Evolutionary conservation across 2,888 invertebrate genomes (phyloP).

Genomic region (Trissonchulus sp.): DNA sequence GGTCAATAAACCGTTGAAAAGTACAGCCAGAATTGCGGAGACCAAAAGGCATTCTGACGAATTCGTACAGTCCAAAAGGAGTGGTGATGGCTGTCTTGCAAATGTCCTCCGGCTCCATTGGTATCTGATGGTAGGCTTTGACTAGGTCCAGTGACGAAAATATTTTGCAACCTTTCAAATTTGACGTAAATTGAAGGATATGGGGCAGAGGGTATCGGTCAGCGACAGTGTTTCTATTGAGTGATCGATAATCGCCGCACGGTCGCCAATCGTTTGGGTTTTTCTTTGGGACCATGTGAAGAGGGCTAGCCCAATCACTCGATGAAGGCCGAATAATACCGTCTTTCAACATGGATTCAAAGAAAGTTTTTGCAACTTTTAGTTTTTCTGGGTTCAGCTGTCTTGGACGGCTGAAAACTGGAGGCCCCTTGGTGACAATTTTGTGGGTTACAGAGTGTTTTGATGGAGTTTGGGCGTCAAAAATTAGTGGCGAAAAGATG

Average conservation of each 20-base stretch:
- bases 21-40: background rate
- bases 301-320: slow-evolving; percentile 14
- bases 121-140: slow-evolving; percentile 22
- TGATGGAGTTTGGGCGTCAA: too few relatives aligned
- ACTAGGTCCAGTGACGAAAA: too few relatives aligned
- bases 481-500: too few relatives aligned
- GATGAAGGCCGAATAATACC: slow-evolving; percentile 23
- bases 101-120: slow-evolving; percentile 23
- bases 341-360: slow-evolving; percentile 20
- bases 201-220: slow-evolving; percentile 22
- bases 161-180: slow-evolving; percentile 18
- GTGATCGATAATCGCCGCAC: slow-evolving; percentile 23
- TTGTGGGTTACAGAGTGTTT: too few relatives aligned
- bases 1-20: slow-evolving; percentile 15
- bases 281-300: slow-evolving; percentile 24
- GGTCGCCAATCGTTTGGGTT: slow-evolving; percentile 23
- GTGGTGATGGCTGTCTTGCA: slow-evolving; percentile 25
- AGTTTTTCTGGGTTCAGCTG: too few relatives aligned
- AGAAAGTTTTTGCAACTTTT: slow-evolving; percentile 20
- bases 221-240: slow-evolving; percentile 11
- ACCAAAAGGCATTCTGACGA: slow-evolving; percentile 15
- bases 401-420: too few relatives aligned
- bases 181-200: slow-evolving; percentile 20
- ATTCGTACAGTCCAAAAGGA: slow-evolving; percentile 19
- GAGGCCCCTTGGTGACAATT: too few relatives aligned